Evolutionary conservation across 2,888 invertebrate genomes (phyloP).

Genomic region (Oxystoma pomonae): DNA sequence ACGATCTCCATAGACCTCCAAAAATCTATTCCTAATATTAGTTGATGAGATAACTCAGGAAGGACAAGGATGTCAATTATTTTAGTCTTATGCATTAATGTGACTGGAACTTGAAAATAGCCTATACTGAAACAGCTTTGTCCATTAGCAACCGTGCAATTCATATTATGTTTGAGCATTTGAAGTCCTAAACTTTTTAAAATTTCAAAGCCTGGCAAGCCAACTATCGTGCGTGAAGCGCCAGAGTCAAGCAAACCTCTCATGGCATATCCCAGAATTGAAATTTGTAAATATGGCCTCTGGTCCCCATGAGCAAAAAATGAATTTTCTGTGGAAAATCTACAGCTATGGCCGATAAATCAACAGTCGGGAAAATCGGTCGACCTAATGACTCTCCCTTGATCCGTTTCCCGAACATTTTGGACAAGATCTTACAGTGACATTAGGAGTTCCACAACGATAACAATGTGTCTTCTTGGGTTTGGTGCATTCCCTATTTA

Average conservation of each 20-base stretch:
- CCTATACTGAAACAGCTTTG: conserved; percentile 15
- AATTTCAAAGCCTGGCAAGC: conserved; percentile 1
- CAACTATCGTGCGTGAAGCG: conserved; percentile 9
- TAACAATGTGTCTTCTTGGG: conserved; percentile 2
- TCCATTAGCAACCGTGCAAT: conserved; percentile 21
- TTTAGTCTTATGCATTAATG: conserved; percentile 11
- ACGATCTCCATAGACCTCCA: conserved; percentile 20
- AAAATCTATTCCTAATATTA: conserved; percentile 23
- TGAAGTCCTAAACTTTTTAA: conserved; percentile 5
- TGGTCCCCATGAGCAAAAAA: not conserved
- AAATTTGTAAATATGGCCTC: not conserved
- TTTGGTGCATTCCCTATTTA: not conserved
- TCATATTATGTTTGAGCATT: not conserved
- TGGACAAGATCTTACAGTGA: not conserved
- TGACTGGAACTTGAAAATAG: conserved; percentile 14
- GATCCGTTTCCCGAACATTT: not conserved
- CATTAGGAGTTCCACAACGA: conserved; percentile 2
- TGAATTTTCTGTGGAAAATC: too few species aligned
- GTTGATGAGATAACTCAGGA: conserved; percentile 13
- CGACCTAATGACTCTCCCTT: not conserved
- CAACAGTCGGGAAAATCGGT: not conserved
- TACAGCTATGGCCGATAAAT: not conserved
- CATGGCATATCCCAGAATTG: not conserved
- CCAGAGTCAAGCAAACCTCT: not conserved
- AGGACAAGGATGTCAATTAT: conserved; percentile 21